Evolutionary conservation across 2,888 invertebrate species (phyloP).

Genomic region (Coleophora deauratella): DNA sequence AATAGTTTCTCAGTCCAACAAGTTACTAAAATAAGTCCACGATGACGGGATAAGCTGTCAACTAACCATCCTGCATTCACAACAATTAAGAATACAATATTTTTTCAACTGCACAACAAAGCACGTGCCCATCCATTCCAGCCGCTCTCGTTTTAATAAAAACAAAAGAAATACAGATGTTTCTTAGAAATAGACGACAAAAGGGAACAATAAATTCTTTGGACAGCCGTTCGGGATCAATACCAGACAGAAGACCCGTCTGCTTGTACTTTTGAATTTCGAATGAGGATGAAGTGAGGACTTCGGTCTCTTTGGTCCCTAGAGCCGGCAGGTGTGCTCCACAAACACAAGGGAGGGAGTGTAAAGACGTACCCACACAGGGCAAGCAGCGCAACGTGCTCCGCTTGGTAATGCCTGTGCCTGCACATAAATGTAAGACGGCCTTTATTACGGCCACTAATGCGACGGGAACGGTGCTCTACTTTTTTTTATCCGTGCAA

Average conservation of each 20-base stretch:
- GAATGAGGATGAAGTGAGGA: conserved; percentile 21
- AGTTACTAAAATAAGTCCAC: no score
- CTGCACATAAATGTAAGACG: not conserved
- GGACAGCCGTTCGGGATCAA: conserved; percentile 30
- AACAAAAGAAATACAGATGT: conserved; percentile 51
- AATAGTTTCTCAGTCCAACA: no score
- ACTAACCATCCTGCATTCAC: no score
- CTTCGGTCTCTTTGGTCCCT: conserved; percentile 9
- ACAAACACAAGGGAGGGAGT: conserved; percentile 6
- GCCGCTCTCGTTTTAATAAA: conserved; percentile 21
- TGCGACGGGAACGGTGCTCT: no score
- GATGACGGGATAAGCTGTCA: no score
- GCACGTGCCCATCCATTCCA: conserved; percentile 51
- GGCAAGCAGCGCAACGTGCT: conserved; percentile 3
- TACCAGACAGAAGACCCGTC: conserved; percentile 10
- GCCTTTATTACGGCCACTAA: no score
- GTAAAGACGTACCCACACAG: conserved; percentile 3
- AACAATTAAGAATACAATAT: no score
- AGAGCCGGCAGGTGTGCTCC: conserved; percentile 23
- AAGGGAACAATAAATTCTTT: conserved; percentile 31
- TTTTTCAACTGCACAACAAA: conserved; percentile 5
- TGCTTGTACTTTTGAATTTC: conserved; percentile 22
- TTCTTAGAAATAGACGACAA: conserved; percentile 33
- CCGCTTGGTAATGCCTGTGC: not conserved
- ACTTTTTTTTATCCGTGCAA: no score